Base-by-base conservation (phyloP, 37 sponge, comb jelly and placozoan genomes). In the Mnemiopsis leidyi region DNA sequence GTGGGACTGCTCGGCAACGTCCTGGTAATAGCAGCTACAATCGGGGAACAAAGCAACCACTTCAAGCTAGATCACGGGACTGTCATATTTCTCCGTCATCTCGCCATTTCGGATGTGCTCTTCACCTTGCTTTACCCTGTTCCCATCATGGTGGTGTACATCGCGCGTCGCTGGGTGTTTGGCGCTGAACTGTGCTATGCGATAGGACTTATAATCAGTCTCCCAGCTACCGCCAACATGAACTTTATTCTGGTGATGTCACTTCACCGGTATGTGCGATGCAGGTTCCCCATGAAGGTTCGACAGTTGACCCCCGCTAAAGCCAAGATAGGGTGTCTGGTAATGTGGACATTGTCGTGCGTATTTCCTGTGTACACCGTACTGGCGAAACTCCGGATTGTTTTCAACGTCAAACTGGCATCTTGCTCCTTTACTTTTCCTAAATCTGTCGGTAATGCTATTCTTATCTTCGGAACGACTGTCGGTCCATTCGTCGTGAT, bases 231-330 rank as follows among this genome's bases (percentile, higher is more conserved):
- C 2, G 90, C 90, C 24, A 85, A 85, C 61, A 21, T 85, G n/a
- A 32, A 85, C 90, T 40, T 85, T 40, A 85, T 85, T n/a, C 90
- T 85, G 29, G 90, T 40, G 20, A 85, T 85, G 61, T 85, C 90
- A 16, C 33, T 85, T 23, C 25, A 85, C 26, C 39, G 90, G 48
- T 85, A 85, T 39, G 90, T 85, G 29, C 2, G 90, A 28, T 85
- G 90, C 26, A 36, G 90, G 26, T 85, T 40, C 90, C 90, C 90
- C 0, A 28, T 85, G 90, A 85, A 85, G 21, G 61, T 85, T 29
- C 39, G 3, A 13, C 90, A 40, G 0, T 18, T 85, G 18, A 85
- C 90, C 48, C 35, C 32, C 29, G 1, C 61, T n/a, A 18, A 5
- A 61, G 61, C 61, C 16, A 85, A 13, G 24, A n/a, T 85, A 18